Evolutionary conservation across 2,113 vertebrate species (phyloP).

Genomic region (Calidris pugnax): DNA sequence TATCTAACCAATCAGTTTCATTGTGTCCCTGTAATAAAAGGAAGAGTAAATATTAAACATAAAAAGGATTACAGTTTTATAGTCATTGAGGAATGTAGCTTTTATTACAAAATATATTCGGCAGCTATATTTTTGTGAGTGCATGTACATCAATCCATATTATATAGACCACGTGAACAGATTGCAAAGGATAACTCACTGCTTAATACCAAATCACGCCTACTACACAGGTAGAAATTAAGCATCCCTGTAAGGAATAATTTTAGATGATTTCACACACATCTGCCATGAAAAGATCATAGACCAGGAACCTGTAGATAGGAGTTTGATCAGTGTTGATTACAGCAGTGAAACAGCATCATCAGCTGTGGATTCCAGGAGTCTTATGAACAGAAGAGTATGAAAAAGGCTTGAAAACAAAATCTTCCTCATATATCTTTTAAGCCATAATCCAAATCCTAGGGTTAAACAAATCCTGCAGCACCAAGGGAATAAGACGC

Average conservation of each 20-base stretch:
- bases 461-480: neutral
- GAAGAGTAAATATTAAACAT: constrained; percentile 25
- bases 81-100: neutral
- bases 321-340: neutral
- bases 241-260: neutral
- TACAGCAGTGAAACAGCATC: neutral
- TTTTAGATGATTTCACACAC: neutral
- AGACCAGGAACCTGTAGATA: neutral
- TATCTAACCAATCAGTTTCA: constrained; percentile 10
- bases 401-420: neutral
- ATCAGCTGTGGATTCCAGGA: neutral
- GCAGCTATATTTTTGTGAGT: neutral
- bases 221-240: neutral
- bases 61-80: neutral
- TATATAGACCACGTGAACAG: rapidly evolving
- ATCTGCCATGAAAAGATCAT: neutral
- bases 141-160: neutral
- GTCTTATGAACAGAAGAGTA: neutral
- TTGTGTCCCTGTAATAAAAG: neutral
- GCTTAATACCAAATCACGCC: neutral
- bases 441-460: neutral
- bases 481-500: neutral
- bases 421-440: rapidly evolving
- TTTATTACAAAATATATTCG: neutral
- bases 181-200: neutral